Evolutionary conservation across 2,797 vertebrate genomes (phyloP).

Genomic region (Picus viridis): DNA sequence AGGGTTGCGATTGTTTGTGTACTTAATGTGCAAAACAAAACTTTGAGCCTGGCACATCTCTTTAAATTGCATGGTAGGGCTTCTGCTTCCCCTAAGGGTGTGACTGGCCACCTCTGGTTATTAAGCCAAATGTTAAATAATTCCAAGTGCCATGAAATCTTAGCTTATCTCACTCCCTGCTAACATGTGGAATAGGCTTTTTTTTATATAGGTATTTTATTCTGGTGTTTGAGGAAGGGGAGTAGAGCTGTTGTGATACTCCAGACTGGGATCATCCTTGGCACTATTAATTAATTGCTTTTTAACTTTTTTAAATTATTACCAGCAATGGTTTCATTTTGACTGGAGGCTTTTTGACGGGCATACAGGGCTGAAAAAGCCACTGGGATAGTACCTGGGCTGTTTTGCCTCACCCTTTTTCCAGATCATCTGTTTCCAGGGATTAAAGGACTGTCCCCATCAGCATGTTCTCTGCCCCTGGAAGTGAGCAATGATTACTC

Average conservation of each 20-base stretch:
- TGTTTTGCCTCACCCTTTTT: not conserved
- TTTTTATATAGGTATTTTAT: not conserved
- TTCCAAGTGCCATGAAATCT: not conserved
- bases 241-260: not conserved
- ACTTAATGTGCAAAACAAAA: not conserved
- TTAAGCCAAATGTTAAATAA: not conserved
- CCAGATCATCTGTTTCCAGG: not conserved
- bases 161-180: not conserved
- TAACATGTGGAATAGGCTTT: not conserved
- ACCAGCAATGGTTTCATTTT: not conserved
- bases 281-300: not conserved
- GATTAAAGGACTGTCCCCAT: not conserved
- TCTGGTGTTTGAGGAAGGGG: not conserved
- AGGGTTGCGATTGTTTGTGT: not conserved
- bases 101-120: not conserved
- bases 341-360: not conserved
- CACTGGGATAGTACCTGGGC: not conserved
- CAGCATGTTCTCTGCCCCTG: not conserved
- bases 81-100: not conserved
- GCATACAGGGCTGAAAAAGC: not conserved
- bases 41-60: not conserved
- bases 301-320: not conserved
- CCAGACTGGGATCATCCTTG: conserved; percentile 3
- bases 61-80: not conserved
- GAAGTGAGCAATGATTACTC: conserved; percentile 4